A percentile compares a stretch with the other conserved stretches of the same genome.
phyloP scores from a whole-genome alignment of 2,888 invertebrate species.

The Phoenoteleia sp. region DNA sequence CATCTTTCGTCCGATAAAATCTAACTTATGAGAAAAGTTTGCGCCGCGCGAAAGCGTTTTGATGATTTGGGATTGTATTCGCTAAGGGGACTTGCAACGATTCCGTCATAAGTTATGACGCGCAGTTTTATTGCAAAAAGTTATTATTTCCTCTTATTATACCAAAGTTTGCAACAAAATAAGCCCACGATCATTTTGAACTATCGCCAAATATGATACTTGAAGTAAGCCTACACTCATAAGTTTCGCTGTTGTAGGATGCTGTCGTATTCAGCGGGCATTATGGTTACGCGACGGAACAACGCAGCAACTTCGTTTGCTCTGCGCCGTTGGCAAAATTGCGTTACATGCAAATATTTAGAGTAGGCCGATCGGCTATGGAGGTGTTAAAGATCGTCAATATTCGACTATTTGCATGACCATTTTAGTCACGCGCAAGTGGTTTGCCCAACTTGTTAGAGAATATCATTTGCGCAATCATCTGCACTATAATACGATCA shows the following conservation, averaged over 20 bases:
- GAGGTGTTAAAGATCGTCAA: slow-evolving; percentile 85
- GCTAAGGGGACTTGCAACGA: too few species aligned
- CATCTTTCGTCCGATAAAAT: slow-evolving; percentile 28
- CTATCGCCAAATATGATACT: slow-evolving; percentile 84
- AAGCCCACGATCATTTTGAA: slow-evolving; percentile 64
- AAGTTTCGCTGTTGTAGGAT: slow-evolving; percentile 73
- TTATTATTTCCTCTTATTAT: slow-evolving; percentile 34
- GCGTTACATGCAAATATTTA: slow-evolving; percentile 81
- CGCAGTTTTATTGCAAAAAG: slow-evolving; percentile 25
- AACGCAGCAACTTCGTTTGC: slow-evolving; percentile 68
- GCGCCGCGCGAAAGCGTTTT: background rate
- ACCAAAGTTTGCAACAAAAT: slow-evolving; percentile 46
- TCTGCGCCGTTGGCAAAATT: slow-evolving; percentile 76
- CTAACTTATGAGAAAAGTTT: slow-evolving; percentile 18
- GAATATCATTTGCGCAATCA: slow-evolving; percentile 57
- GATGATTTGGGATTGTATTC: too few species aligned
- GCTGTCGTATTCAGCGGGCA: slow-evolving; percentile 59
- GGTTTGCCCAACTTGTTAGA: slow-evolving; percentile 59
- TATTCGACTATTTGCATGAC: slow-evolving; percentile 79
- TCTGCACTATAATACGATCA: slow-evolving; percentile 31
- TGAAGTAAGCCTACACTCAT: slow-evolving; percentile 80
- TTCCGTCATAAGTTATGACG: background rate
- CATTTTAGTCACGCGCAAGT: slow-evolving; percentile 70
- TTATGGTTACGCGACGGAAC: slow-evolving; percentile 55
- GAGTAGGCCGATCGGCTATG: slow-evolving; percentile 79